A percentile compares a stretch with the other conserved stretches of the same genome.
Conservation (phyloP, 2,113 vertebrate genomes). For the Hippocampus zosterae region DNA sequence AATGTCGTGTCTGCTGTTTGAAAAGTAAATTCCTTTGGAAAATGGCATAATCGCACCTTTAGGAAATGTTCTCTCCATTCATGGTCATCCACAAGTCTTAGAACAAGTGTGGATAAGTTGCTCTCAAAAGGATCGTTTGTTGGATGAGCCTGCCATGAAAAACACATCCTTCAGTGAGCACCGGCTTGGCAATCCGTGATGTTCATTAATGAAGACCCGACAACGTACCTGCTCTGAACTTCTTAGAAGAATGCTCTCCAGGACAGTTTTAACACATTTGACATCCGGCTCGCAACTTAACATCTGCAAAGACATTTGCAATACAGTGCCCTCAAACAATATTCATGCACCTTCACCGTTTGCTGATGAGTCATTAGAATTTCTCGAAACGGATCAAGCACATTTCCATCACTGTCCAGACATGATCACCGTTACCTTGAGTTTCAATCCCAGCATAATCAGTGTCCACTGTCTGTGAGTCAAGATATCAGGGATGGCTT, state of each 20-base stretch:
- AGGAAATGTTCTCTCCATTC: conserved; percentile 72
- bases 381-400: no score
- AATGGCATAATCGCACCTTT: conserved; percentile 47
- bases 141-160: conserved; percentile 23
- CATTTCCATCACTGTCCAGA: no score
- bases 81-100: conserved; percentile 70
- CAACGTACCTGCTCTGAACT: conserved; percentile 42
- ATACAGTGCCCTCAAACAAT: background rate
- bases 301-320: conserved; percentile 56
- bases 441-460: conserved; percentile 72
- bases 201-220: background rate
- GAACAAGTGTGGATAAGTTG: conserved; percentile 69
- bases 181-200: background rate
- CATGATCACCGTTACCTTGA: conserved; percentile 62
- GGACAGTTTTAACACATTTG: conserved; percentile 27
- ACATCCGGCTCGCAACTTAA: conserved; percentile 49
- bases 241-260: conserved; percentile 33
- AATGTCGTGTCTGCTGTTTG: background rate
- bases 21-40: background rate
- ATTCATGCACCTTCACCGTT: no score
- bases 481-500: conserved; percentile 68
- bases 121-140: conserved; percentile 69
- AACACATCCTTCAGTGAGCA: background rate
- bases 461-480: conserved; percentile 68
- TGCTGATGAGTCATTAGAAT: no score